Evolutionary conservation across 2,888 invertebrate species (phyloP), one percentile per base, ranked within the genome.

Genomic region (Ochropacha duplaris): DNA sequence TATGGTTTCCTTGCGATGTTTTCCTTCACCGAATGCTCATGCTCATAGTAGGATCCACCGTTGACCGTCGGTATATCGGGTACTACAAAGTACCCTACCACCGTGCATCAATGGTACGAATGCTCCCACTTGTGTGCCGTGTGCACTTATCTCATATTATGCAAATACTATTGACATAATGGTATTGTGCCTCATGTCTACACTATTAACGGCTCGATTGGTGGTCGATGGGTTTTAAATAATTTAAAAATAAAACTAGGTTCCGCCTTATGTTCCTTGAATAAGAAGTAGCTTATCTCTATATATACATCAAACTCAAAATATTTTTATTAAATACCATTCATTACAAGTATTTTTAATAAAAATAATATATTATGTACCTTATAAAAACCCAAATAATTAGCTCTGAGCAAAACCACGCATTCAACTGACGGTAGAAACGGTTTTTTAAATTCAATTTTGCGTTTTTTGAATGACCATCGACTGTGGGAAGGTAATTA

Each of bases 151-250:
- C 66, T 76, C 72, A 77, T 78, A 81, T 76, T 72, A 76, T 73
- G 74, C 76, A 71, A 78, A 72, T 19, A 19, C 74, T 12, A n/a
- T 12, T 12, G 1, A 31, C 12, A 72, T 78, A 71, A 71, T 70
- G 72, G 84, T 83, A 89, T 90, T 90, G 87, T 87, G 81, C 76
- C 78, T 78, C 81, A 75, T 84, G 87, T 90, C 87, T 81, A 77
- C 87, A 82, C 87, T 87, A 87, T 87, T 88, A 86, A 81, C 81
- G 79, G 78, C 68, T 74, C 81, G 83, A 87, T 87, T 81, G 76
- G 83, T 79, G 72, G 71, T 78, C 76, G 52, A 4, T 36, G 9
- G 44, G 5, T 34, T 52, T 34, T 31, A 34, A 52, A 52, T 52
- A 52, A 52, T 52, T n/a, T 31, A 52, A 22, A 31, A 34, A 1